A percentile compares a stretch with the other conserved stretches of the same genome.
phyloP scores from a whole-genome alignment of 2,888 invertebrate genomes.

The Hyppa rectilinea region DNA sequence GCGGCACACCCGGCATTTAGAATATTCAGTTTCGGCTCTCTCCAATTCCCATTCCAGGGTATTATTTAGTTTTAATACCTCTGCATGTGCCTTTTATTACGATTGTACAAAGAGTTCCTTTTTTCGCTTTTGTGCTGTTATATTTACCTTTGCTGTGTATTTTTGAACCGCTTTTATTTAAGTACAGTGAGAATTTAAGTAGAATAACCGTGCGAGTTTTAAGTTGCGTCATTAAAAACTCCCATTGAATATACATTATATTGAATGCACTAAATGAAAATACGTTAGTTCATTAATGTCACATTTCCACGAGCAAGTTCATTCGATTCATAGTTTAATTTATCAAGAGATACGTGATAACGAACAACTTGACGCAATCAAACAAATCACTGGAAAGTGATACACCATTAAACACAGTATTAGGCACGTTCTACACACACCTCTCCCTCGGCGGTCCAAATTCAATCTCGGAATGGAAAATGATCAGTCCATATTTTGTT shows the following conservation, averaged over 20 bases:
- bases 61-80: slow-evolving; percentile 62
- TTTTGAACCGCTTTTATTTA: slow-evolving; percentile 23
- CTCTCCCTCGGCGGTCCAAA: slow-evolving; percentile 81
- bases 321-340: slow-evolving; percentile 13
- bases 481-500: slow-evolving; percentile 89
- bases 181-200: neutral
- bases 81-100: slow-evolving; percentile 43
- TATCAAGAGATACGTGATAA: slow-evolving; percentile 25
- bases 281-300: neutral
- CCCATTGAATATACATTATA: too few relatives aligned
- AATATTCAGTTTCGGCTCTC: slow-evolving; percentile 62
- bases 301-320: neutral
- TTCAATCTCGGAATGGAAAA: slow-evolving; percentile 87
- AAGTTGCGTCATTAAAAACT: neutral
- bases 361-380: slow-evolving; percentile 34
- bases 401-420: slow-evolving; percentile 63
- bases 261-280: too few relatives aligned
- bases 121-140: slow-evolving; percentile 24
- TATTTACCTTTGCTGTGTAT: slow-evolving; percentile 28
- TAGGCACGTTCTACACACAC: slow-evolving; percentile 73
- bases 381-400: slow-evolving; percentile 48
- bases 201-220: neutral
- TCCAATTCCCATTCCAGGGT: slow-evolving; percentile 47
- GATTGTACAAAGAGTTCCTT: slow-evolving; percentile 37
- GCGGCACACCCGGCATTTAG: slow-evolving; percentile 51